Evolutionary conservation across 2,888 invertebrate genomes (phyloP), one percentile per base, ranked within the genome.

Genomic region (Therioaphis trifolii): DNA sequence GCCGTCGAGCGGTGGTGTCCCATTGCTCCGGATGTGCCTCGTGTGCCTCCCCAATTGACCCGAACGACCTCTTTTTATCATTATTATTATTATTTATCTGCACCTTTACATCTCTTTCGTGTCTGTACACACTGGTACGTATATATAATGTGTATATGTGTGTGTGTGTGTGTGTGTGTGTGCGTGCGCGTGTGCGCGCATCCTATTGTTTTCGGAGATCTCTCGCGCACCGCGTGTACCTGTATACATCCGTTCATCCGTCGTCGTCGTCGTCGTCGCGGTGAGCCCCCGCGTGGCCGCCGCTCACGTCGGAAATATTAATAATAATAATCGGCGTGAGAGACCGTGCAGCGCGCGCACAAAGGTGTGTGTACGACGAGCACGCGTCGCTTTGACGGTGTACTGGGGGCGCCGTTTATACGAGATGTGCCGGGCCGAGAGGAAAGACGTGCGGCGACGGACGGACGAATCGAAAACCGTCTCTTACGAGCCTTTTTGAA

Each of bases 21-120:
- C 71, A 80, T 58, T 80, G 79, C 79, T 80, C 79, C 79, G 79
- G 29, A 80, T 80, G 71, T 71, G 46, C 79, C 69, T 58, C 9
- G 58, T 18, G 69, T 43, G 71, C 71, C 58, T 80, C 79, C 79
- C 79, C 79, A 71, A 80, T 80, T 80, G 79, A 80, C 71, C 79
- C 58, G 29, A 2, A 52, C 29, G 61, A 80, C 79, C 79, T 80
- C 29, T 71, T 76, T 76, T 40, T 75, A 35, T 35, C 35, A 35
- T 35, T 35, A 35, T 49, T 76, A 76, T 46, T 46, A 46, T 49
- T 63, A 68, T 80, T 71, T 80, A 80, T 80, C 79, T 80, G 71
- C 43, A 71, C 79, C 58, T 69, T 55, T 46, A 79, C 29, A 79
- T 71, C 71, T 80, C 15, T 49, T 52, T 58, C 43, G 46, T 80